phyloP scores from a whole-genome alignment of 2,797 vertebrate genomes.

The Crocodylus rhombifer region DNA sequence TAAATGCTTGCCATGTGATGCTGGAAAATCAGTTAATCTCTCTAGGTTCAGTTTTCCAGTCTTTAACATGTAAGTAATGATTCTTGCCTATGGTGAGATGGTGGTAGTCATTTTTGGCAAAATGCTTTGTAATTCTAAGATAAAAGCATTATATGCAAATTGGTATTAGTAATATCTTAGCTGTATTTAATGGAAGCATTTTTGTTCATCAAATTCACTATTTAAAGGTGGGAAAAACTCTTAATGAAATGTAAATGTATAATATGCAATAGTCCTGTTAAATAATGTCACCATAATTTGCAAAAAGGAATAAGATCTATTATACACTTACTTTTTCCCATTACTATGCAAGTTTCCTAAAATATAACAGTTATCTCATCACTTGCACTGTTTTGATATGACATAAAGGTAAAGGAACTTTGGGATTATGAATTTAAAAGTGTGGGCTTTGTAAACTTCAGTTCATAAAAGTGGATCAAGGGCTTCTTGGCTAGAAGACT shows the following conservation, averaged over 20 bases:
- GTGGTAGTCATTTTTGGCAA: constrained; percentile 18
- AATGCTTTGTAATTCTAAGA: not conserved
- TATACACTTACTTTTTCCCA: not conserved
- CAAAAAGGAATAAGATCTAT: not conserved
- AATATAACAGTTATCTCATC: not conserved
- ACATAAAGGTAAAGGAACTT: not conserved
- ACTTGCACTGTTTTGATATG: not conserved
- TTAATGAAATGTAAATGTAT: not conserved
- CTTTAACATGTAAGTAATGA: constrained; percentile 1
- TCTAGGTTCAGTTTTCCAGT: not conserved
- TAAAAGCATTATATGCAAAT: not conserved
- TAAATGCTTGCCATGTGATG: constrained; percentile 27
- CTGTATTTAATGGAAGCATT: not conserved
- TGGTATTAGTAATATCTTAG: not conserved
- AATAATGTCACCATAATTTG: not conserved
- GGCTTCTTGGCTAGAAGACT: not conserved
- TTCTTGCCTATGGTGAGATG: not conserved
- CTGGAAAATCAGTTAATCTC: constrained; percentile 22
- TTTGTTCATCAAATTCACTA: not conserved
- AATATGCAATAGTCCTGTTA: not conserved
- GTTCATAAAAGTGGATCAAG: not conserved
- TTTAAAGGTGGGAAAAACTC: constrained; percentile 1
- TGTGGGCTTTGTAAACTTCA: not conserved
- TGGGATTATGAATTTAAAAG: not conserved
- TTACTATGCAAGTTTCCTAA: not conserved